These are phyloP conservation scores for Nyctibius bracteatus DNA, from an alignment of 2,113 vertebrate species.

Conservation along the genomic window DNA sequence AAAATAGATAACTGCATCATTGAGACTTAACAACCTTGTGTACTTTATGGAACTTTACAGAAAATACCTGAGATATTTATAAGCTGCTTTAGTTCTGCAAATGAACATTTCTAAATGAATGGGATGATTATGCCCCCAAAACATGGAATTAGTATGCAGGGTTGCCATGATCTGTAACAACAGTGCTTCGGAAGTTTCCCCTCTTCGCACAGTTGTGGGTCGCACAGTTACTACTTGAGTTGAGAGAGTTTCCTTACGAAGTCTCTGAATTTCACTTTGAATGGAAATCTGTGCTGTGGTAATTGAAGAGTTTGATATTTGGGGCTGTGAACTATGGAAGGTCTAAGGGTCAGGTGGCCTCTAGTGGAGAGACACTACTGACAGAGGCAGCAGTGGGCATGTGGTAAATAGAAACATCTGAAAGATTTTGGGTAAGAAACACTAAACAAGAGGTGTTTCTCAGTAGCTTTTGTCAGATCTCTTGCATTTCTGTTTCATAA, in stretches of 20 bases:
- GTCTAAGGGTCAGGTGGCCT: background rate
- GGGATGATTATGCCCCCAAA: background rate
- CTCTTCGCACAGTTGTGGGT: background rate
- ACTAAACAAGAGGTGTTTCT: background rate
- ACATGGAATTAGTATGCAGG: background rate
- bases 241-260: background rate
- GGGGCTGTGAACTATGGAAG: background rate
- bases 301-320: background rate
- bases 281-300: background rate
- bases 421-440: background rate
- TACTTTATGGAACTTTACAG: background rate
- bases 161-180: background rate
- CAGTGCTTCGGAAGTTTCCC: background rate
- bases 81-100: background rate
- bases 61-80: background rate
- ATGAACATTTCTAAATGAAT: background rate
- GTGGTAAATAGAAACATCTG: background rate
- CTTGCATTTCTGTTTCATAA: background rate
- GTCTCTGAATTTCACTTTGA: background rate
- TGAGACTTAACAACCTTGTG: background rate
- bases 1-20: background rate
- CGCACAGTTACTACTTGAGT: background rate
- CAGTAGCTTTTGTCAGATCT: background rate
- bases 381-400: too few species aligned
- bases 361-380: background rate